Percentiles rank a stretch among this genome's conserved stretches.
phyloP scores from a whole-genome alignment of 1,140 invertebrate species.

The Magallana ariakensis region DNA sequence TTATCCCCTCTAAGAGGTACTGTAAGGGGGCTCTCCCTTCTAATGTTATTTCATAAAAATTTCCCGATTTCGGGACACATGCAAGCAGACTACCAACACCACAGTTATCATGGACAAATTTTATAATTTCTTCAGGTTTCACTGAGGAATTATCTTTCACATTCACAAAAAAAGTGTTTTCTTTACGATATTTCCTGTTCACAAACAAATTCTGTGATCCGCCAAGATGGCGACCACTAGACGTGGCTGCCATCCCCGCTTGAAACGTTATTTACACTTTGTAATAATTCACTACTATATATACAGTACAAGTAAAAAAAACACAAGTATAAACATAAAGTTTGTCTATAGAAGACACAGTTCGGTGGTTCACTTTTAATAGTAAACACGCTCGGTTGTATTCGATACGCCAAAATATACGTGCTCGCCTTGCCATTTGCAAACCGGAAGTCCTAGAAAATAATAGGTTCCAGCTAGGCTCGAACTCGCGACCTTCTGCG shows the following conservation, averaged over 20 bases:
- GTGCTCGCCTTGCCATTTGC: background rate
- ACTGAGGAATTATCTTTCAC: background rate
- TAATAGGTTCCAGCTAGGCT: background rate
- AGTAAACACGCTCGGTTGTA: background rate
- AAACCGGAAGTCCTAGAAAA: background rate
- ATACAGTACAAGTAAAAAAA: background rate
- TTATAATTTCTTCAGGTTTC: background rate
- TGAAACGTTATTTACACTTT: background rate
- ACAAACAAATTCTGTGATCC: background rate
- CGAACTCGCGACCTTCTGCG: background rate
- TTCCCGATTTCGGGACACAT: background rate
- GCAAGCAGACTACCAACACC: background rate
- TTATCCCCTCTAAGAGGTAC: background rate
- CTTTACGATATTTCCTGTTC: background rate
- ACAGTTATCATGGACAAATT: background rate
- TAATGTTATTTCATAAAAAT: background rate
- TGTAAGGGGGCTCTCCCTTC: background rate
- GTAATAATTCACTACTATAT: background rate
- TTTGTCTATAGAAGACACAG: background rate
- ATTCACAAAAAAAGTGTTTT: background rate
- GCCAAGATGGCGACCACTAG: background rate
- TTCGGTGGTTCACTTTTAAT: background rate
- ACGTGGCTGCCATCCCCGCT: background rate
- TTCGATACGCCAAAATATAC: background rate
- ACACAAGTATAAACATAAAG: background rate